Conservation (phyloP, 2,888 invertebrate genomes). For the Pheosia gnoma region DNA sequence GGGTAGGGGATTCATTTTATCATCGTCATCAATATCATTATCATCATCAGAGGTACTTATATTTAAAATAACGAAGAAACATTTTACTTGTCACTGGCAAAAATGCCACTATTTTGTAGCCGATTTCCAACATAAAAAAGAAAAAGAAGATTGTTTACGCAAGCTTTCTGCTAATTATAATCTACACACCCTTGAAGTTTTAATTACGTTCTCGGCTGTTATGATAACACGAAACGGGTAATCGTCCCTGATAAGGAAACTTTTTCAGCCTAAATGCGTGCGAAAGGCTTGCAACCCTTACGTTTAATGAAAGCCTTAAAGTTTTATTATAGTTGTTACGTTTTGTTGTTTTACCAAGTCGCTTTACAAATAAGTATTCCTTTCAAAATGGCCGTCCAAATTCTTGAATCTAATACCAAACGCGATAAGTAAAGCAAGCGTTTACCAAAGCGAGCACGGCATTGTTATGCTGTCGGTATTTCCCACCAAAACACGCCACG, state of each 20-base stretch:
- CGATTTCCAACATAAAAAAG: too few species aligned
- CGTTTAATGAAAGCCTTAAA: conserved; percentile 2
- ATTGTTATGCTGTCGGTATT: conserved; percentile 32
- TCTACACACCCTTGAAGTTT: conserved; percentile 15
- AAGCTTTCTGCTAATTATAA: conserved; percentile 6
- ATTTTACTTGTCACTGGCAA: too few species aligned
- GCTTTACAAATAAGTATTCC: too few species aligned
- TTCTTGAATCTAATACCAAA: too few species aligned
- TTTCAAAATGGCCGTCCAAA: too few species aligned
- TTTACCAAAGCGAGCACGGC: conserved; percentile 27
- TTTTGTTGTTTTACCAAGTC: not conserved
- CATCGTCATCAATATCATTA: too few species aligned
- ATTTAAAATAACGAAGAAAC: too few species aligned
- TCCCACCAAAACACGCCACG: conserved; percentile 68
- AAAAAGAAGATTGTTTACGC: not conserved
- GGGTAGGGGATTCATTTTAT: too few species aligned
- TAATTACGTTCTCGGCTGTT: conserved; percentile 16
- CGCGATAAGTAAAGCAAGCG: not conserved
- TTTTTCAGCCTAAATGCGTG: conserved; percentile 11
- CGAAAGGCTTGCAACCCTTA: conserved; percentile 8
- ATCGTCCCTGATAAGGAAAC: conserved; percentile 19
- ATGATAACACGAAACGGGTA: conserved; percentile 15
- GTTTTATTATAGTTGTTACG: not conserved
- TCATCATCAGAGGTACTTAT: too few species aligned
- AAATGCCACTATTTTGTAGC: too few species aligned